Base-by-base conservation (phyloP, 2,113 vertebrate genomes). In the Cebidichthys violaceus region DNA sequence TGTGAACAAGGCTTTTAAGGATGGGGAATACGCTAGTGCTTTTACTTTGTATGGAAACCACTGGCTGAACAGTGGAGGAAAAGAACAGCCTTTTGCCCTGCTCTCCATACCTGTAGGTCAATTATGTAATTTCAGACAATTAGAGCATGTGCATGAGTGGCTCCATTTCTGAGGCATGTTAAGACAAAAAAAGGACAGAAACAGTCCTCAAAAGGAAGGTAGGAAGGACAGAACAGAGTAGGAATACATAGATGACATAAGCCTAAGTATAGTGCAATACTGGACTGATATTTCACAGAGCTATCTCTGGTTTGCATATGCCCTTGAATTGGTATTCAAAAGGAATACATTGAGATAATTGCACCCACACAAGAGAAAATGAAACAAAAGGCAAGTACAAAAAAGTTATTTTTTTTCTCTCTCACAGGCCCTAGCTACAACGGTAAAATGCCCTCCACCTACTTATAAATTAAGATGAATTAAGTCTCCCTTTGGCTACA, bases 41-140 rank as follows among this genome's bases (percentile, higher is more conserved):
- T n/a, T 74, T 76, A 45, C 54, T 66, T 41, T 71, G 37, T 9
- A 76, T 55, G 37, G 10, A 71, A 60, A 84, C 68, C 43, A 35
- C 60, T 33, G 39, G 24, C 50, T 71, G 29, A 54, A 72, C 66
- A 78, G 59, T 37, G 50, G 68, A 81, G 29, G 55, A 65, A 88
- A 61, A 76, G 76, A 71, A 80, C 64, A 70, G 37, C 33, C 47
- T 88, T 70, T 85, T 79, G 47, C 69, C 76, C 54, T 54, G 52
- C 60, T 75, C 43, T 64, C 41, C 76, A 41, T 79, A 89, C 86
- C 87, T 88, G 82, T 62, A 54, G 77, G 80, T 84, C 85, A 78
- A 83, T 90, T 85, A 86, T 84, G 70, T 84, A 61, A 92, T 89
- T 76, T 83, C 15, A 33, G 41, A 65, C 77, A 82, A 80, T 83